Evolutionary conservation across 2,888 invertebrate genomes (phyloP), one percentile per base, ranked within the genome.

Genomic region (Caenorhabditis uteleia): DNA sequence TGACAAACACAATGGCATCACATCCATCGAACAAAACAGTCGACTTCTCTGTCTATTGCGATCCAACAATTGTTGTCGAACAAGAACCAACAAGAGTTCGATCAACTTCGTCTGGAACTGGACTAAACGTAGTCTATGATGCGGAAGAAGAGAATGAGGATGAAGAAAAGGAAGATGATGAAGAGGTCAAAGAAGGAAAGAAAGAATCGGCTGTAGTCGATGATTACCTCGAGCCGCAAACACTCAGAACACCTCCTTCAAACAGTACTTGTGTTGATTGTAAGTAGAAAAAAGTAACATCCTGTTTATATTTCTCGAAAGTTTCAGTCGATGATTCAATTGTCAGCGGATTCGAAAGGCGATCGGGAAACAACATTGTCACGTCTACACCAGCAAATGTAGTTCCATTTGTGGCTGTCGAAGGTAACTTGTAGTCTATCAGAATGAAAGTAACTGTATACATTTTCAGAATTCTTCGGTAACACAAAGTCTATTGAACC

Each of bases 331-430:
- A 57, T 16, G 57, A 57, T 6, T 18, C 38, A 10, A 39, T 53
- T 5, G 12, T 40, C 20, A 20, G 18, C 7, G 51, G 39, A 7
- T 46, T 56, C 14, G 14, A 39, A n/a, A 34, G 16, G 7, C 12
- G 8, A 0, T n/a, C 34, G 1, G 54, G 40, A 18, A 44, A 47
- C 5, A 34, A 20, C 12, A 40, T 64, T 14, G 44, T 64, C 12
- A 64, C 64, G 0, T 64, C 64, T 1, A 64, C 64, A 12, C 64
- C 64, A 1, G 57, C 64, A 5, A 16, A 8, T 14, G 25, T 38
- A 2, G 29, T 64, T 44, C 57, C 51, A 14, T 62, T 51, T 8
- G 47, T 64, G 3, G 21, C 27, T 10, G 47, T 57, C 2, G 57
- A 57, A 18, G 44, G n/a, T n/a, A n/a, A n/a, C n/a, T n/a, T n/a